Base-by-base conservation (phyloP, 1,140 invertebrate species). In the Drosophila navojoa region DNA sequence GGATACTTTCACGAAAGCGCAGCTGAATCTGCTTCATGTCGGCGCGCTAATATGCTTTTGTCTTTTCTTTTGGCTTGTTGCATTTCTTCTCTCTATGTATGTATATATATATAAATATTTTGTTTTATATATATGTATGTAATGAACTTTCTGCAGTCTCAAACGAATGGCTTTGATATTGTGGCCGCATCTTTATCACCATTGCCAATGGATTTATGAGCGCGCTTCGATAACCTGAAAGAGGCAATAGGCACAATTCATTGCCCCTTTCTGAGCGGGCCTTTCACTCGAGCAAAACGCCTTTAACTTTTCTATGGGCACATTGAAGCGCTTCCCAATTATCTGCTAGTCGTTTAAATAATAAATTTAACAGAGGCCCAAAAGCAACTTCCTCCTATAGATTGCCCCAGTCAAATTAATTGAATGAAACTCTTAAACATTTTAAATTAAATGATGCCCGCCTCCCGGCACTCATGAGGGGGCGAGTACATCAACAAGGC, bases 1-100 rank as follows among this genome's bases (percentile, higher is more conserved):
- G 58, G 69, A 68, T 85, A 85, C 81, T 85, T 86, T 85, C 81
- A 85, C 81, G 81, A 71, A 82, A 62, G 47, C 57, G 60, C 76
- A 84, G 80, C 50, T 84, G 78, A 70, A 76, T 77, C 57, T 67
- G 52, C 84, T 84, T 85, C 73, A 74, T 80, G 73, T 73, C 57
- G 59, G 64, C 50, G 58, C 62, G 52, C 62, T 54, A 72, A 72
- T 72, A 67, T 72, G 54, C 22, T 61, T 53, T 16, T 16, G n/a
- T 52, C 47, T 55, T 9, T 5, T 29, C 27, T 29, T 7, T 32
- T 66, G 49, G 13, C 19, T 61, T 66, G 32, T 59, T 60, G 47
- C 63, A 53, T 61, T 63, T 75, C 53, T 50, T 55, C 59, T 62
- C 0, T 45, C 27, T n/a, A 40, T 5, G 19, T 6, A 49, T 11